Conservation (phyloP, 2,797 vertebrate species). For the Lithobates sylvaticus region DNA sequence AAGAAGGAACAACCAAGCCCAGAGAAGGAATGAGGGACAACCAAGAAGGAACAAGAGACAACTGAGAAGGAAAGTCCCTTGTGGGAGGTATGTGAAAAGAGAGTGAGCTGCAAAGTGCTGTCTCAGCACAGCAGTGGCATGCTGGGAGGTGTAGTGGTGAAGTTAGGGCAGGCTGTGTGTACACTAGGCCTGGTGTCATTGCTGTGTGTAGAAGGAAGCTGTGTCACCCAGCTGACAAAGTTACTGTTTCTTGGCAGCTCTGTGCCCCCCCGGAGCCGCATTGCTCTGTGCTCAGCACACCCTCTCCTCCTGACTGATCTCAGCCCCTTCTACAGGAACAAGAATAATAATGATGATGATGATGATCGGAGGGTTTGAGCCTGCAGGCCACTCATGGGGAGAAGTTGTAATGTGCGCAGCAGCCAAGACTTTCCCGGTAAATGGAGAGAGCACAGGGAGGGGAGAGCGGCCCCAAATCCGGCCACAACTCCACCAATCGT, state of each 20-base stretch:
- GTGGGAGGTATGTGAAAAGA: too few species aligned
- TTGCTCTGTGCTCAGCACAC: background rate
- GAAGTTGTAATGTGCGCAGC: constrained; percentile 35
- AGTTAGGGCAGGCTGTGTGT: background rate
- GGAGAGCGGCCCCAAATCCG: constrained; percentile 2
- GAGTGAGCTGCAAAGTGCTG: too few species aligned
- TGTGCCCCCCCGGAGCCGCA: constrained; percentile 5
- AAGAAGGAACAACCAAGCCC: too few species aligned
- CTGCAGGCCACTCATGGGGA: constrained; percentile 45
- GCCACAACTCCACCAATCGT: background rate
- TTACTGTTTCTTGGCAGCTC: background rate
- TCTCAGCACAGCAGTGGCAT: too few species aligned
- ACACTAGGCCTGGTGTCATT: constrained; percentile 28
- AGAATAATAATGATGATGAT: too few species aligned
- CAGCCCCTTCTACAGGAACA: background rate
- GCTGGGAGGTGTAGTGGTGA: too few species aligned
- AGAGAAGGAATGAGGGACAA: too few species aligned
- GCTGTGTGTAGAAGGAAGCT: too few species aligned
- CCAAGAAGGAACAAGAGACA: too few species aligned
- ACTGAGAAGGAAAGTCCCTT: too few species aligned
- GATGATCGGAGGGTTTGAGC: background rate
- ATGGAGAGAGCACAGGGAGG: constrained; percentile 36
- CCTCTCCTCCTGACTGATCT: constrained; percentile 14
- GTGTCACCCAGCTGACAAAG: constrained; percentile 35
- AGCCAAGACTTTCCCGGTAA: constrained; percentile 55